A percentile compares a stretch with the other conserved stretches of the same genome.
Evolutionary conservation across 1,140 invertebrate genomes (phyloP).

Genomic region (Drosophila watanabei): DNA sequence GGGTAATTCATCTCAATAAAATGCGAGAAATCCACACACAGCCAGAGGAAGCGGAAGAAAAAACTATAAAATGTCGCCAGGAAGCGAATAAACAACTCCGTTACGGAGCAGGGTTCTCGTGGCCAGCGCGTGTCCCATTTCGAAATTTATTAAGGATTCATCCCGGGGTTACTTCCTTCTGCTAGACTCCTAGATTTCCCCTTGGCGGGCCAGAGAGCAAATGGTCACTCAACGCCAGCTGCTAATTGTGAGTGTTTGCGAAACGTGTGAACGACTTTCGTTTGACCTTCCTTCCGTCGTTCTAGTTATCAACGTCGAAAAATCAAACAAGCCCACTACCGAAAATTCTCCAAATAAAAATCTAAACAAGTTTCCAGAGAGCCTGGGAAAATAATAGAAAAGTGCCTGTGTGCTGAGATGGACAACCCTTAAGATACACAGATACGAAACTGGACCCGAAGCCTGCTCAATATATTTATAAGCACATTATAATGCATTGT

Average conservation of each 20-base stretch:
- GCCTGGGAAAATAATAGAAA: constrained; percentile 55
- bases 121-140: constrained; percentile 71
- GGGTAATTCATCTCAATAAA: constrained; percentile 81
- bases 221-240: constrained; percentile 68
- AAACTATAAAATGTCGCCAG: constrained; percentile 68
- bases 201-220: constrained; percentile 9
- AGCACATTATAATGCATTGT: constrained; percentile 82
- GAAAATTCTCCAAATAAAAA: constrained; percentile 50
- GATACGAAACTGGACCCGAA: constrained; percentile 31
- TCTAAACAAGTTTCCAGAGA: constrained; percentile 69
- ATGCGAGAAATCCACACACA: constrained; percentile 65
- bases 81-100: constrained; percentile 65
- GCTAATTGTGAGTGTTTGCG: constrained; percentile 71
- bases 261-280: constrained; percentile 79
- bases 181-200: neutral
- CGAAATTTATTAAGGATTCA: constrained; percentile 42
- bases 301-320: constrained; percentile 69
- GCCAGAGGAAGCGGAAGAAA: constrained; percentile 14
- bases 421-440: constrained; percentile 65
- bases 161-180: constrained; percentile 44
- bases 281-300: constrained; percentile 51
- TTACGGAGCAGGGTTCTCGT: constrained; percentile 37
- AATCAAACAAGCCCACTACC: constrained; percentile 47
- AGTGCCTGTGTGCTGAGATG: constrained; percentile 1
- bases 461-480: constrained; percentile 74